Base-by-base conservation (phyloP, 2,113 vertebrate species). In the Eurystomus gularis region DNA sequence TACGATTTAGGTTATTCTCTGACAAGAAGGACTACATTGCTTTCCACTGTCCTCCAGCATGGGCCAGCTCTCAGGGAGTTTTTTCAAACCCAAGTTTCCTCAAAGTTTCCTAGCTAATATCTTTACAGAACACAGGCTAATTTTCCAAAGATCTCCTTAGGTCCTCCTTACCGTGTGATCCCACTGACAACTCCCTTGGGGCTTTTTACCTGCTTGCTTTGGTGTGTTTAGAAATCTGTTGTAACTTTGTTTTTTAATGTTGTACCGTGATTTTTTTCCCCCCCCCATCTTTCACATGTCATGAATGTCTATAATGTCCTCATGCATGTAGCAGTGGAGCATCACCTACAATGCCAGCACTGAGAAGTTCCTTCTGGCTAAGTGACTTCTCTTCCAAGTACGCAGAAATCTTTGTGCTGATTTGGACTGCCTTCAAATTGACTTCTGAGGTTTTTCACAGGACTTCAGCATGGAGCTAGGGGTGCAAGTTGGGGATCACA, bases 191-290 rank as follows among this genome's bases (percentile, higher is more conserved):
- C 16, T 26, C 25, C 35, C 60, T 35, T 28, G 25, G 23, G 18
- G 52, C 23, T 73, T 54, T 79, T 68, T 51, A 35, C 23, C 44
- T 23, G 18, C n/a, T 66, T 9, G 14, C 25, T 55, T 55, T 35
- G 35, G 21, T 18, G 39, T 24, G n/a, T 40, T 86, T 19, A 49
- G 26, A 76, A 69, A 62, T 33, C 31, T 42, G 25, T 33, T 12
- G 19, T 40, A 26, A 7, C 19, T 6, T 15, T 9, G 4, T 3
- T 28, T 57, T 57, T 49, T 61, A 6, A 16, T 25, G 42, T 31
- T 42, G 20, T 25, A 40, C 9, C 55, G 26, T n/a, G 3, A 0
- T 2, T 11, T 48, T 39, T 37, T 13, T 6, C 6, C 9, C 12
- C 17, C 19, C 11, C 7, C 13, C 46, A 25, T 17, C 44, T 42